A percentile compares a stretch with the other conserved stretches of the same genome.
Conservation (phyloP, 2,888 invertebrate species). For the Dynastes maya region DNA sequence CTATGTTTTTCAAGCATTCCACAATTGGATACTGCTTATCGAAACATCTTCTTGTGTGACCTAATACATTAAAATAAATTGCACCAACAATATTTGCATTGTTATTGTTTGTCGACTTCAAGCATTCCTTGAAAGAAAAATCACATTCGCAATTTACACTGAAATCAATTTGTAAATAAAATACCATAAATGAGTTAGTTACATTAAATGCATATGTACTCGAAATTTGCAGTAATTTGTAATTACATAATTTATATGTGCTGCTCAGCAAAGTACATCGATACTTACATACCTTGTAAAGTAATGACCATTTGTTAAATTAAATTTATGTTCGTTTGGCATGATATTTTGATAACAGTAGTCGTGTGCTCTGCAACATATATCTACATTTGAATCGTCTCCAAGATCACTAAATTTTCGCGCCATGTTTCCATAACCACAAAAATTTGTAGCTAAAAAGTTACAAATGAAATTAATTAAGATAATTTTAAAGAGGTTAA, state of each 20-base stretch:
- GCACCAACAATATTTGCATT: conserved; percentile 24
- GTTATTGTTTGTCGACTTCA: neutral
- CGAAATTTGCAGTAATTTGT: too few relatives aligned
- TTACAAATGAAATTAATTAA: neutral
- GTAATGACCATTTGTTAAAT: conserved; percentile 22
- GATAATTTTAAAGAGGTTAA: neutral
- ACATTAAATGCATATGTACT: too few relatives aligned
- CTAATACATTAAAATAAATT: conserved; percentile 29
- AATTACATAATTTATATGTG: too few relatives aligned
- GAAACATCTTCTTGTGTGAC: conserved; percentile 31
- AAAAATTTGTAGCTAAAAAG: conserved; percentile 26
- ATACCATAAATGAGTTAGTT: too few relatives aligned
- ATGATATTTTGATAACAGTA: conserved; percentile 22
- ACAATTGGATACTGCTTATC: conserved; percentile 17
- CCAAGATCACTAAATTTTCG: conserved; percentile 14
- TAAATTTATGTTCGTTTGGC: conserved; percentile 14
- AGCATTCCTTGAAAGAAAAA: conserved; percentile 17
- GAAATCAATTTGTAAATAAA: neutral
- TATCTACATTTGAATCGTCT: neutral
- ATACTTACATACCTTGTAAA: conserved; percentile 17
- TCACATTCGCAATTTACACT: conserved; percentile 36
- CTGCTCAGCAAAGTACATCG: neutral
- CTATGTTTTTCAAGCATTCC: neutral
- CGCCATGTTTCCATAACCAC: conserved; percentile 14
- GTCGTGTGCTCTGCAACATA: conserved; percentile 22